phyloP scores from a whole-genome alignment of 2,888 invertebrate genomes.

The Drosophila birchii region DNA sequence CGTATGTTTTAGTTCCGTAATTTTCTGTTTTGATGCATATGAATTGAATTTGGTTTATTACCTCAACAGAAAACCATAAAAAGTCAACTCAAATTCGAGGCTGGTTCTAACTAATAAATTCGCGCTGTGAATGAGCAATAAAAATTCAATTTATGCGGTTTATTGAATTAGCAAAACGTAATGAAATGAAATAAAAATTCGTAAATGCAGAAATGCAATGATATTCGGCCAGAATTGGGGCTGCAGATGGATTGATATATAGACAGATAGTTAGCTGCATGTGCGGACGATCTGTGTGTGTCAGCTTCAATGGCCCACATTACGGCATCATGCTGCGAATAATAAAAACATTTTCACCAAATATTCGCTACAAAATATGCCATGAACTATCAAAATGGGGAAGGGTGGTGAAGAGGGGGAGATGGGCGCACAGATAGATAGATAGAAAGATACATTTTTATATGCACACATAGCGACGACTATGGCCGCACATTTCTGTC shows the following conservation, averaged over 20 bases:
- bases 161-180: conserved; percentile 50
- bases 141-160: conserved; percentile 52
- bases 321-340: conserved; percentile 65
- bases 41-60: conserved; percentile 42
- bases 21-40: conserved; percentile 40
- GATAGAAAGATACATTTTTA: conserved; percentile 55
- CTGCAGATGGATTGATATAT: conserved; percentile 42
- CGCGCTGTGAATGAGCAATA: conserved; percentile 37
- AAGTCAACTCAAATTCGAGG: conserved; percentile 19
- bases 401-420: conserved; percentile 5
- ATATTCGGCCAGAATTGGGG: conserved; percentile 5
- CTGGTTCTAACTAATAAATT: conserved; percentile 42
- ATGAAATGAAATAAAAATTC: conserved; percentile 33
- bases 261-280: conserved; percentile 21
- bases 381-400: background rate
- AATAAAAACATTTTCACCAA: conserved; percentile 70
- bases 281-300: conserved; percentile 15
- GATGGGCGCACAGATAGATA: conserved; percentile 12
- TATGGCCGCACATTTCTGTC: conserved; percentile 72
- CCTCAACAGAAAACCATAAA: conserved; percentile 12
- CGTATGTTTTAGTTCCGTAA: conserved; percentile 14
- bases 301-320: conserved; percentile 58
- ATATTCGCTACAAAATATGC: conserved; percentile 63
- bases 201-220: conserved; percentile 52
- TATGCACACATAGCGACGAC: conserved; percentile 23